Conservation (phyloP, 2,797 vertebrate species). For the Amniataba percoides region DNA sequence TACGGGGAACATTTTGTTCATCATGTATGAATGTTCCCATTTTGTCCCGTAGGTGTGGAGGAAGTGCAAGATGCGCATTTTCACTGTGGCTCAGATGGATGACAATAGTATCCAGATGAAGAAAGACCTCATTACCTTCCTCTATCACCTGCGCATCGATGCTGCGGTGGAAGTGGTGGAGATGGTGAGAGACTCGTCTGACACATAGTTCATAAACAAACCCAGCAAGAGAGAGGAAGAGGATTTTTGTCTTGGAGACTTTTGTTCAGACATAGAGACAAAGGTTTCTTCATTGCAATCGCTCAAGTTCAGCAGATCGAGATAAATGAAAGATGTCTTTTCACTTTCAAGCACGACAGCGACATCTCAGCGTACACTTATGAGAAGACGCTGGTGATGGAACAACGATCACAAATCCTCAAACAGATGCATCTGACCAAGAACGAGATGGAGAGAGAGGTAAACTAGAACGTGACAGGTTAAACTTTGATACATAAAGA, state of each 20-base stretch:
- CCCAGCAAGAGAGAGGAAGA: background rate
- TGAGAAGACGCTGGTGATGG: slow-evolving; percentile 97
- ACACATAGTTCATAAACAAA: slow-evolving; percentile 14
- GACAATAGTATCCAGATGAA: slow-evolving; percentile 99
- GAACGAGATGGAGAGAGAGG: slow-evolving; percentile 97
- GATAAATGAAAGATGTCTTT: background rate
- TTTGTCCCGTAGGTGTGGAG: slow-evolving; percentile 92
- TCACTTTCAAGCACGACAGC: slow-evolving; percentile 88
- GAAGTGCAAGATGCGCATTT: slow-evolving; percentile 99
- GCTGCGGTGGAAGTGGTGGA: slow-evolving; percentile 98
- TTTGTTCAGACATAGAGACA: background rate
- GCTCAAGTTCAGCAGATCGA: background rate
- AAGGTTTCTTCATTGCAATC: background rate
- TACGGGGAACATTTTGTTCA: background rate
- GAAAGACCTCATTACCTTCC: slow-evolving; percentile 95
- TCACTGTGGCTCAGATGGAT: slow-evolving; percentile 98
- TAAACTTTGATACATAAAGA: background rate
- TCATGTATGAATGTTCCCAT: slow-evolving; percentile 8
- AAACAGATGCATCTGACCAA: slow-evolving; percentile 99
- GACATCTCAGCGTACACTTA: slow-evolving; percentile 98
- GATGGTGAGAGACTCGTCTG: slow-evolving; percentile 89
- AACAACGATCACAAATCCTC: slow-evolving; percentile 96
- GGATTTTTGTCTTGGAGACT: background rate
- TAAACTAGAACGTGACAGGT: slow-evolving; percentile 59
- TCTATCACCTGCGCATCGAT: slow-evolving; percentile 96